These are phyloP conservation scores for Clamator glandarius DNA, from an alignment of 2,797 vertebrate species.

Conservation along the genomic window DNA sequence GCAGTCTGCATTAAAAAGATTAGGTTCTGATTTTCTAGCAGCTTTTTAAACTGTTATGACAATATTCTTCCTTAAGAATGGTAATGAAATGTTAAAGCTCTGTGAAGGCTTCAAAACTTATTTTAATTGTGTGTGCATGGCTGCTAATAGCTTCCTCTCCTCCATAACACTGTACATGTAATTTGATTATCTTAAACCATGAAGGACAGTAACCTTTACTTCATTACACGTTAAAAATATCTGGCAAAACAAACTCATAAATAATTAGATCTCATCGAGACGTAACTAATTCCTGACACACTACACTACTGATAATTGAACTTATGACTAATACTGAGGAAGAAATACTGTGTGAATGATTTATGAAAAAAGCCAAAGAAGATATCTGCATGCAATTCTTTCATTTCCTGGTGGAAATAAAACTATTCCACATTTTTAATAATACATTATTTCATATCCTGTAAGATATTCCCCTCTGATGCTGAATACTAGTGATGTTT, in stretches of 20 bases:
- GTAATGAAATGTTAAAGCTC: slow-evolving; percentile 2
- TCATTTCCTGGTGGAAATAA: slow-evolving; percentile 45
- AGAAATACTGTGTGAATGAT: slow-evolving; percentile 5
- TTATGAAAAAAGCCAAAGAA: neutral
- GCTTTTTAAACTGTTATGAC: neutral
- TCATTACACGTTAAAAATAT: neutral
- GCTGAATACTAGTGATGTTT: neutral
- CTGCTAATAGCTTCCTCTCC: slow-evolving; percentile 13
- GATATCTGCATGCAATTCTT: neutral
- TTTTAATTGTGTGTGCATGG: slow-evolving; percentile 40
- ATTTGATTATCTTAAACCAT: slow-evolving; percentile 55
- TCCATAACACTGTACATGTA: neutral
- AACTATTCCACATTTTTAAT: slow-evolving; percentile 30
- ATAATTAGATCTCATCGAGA: slow-evolving; percentile 42
- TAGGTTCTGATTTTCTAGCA: neutral
- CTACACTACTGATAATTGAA: neutral
- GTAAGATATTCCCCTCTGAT: neutral
- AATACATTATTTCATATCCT: slow-evolving; percentile 44
- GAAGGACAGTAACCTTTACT: slow-evolving; percentile 50
- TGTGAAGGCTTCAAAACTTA: slow-evolving; percentile 22
- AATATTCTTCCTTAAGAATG: neutral
- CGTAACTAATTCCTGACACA: slow-evolving; percentile 11
- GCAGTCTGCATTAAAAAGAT: neutral
- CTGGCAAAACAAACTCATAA: slow-evolving; percentile 26
- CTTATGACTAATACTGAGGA: neutral